These are phyloP conservation scores for Pangasius sanitwongsei DNA, from an alignment of 2,797 vertebrate genomes.

Conservation along the genomic window DNA sequence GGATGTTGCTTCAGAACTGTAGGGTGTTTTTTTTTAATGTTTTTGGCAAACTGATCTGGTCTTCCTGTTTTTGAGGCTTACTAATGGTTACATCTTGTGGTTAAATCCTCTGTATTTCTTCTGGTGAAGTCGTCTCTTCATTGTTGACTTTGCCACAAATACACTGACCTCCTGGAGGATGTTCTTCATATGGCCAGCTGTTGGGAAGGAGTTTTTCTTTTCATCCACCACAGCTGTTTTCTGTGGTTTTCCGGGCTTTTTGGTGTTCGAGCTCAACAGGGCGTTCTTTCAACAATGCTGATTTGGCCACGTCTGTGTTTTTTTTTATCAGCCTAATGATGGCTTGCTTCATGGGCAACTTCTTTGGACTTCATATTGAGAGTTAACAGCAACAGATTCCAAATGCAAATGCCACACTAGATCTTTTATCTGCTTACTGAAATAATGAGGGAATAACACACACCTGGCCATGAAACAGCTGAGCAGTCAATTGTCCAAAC, in stretches of 20 bases:
- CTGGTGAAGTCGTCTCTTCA: too few species aligned
- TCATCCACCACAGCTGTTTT: not conserved
- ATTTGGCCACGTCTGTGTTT: not conserved
- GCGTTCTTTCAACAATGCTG: not conserved
- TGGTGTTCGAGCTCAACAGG: not conserved
- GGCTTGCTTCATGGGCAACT: not conserved
- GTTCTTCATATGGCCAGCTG: not conserved
- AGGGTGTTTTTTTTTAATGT: too few species aligned
- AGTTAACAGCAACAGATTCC: not conserved
- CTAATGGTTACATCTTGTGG: too few species aligned
- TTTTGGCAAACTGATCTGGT: too few species aligned
- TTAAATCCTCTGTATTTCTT: too few species aligned
- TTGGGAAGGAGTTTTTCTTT: not conserved
- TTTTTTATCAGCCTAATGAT: not conserved
- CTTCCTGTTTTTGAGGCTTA: too few species aligned
- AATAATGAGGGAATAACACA: not conserved
- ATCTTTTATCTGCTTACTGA: not conserved
- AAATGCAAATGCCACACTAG: not conserved
- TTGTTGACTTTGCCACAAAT: too few species aligned
- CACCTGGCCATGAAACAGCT: not conserved
- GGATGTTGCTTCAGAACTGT: too few species aligned
- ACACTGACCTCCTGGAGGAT: too few species aligned
- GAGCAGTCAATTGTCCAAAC: not conserved
- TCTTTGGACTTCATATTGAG: not conserved
- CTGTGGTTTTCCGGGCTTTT: not conserved